Base-by-base conservation (phyloP, 2,113 vertebrate genomes). In the Gambusia affinis region DNA sequence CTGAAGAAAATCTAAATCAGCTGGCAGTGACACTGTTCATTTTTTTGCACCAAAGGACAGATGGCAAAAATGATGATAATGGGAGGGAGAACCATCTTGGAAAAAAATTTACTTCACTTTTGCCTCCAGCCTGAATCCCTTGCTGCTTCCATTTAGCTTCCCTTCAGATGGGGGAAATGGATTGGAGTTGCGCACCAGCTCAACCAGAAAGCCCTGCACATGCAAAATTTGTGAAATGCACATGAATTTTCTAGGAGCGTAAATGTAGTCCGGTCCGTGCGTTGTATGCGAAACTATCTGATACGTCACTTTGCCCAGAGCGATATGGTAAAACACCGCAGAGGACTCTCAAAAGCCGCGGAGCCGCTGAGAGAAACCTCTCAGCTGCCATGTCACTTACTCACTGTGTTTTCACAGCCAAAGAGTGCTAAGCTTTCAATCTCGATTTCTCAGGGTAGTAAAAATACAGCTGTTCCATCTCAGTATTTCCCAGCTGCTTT, bases 301-400 rank as follows among this genome's bases (percentile, higher is more conserved):
- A 12, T 67, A 61, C 84, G 84, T 89, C 78, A 72, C 72, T 84
- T 88, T 84, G 65, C 76, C 72, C 68, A 39, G 8, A 83, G 71
- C 75, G 78, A 89, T 79, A 28, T 31, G 15, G 74, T 67, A 64
- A 75, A 89, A 83, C 68, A 68, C 67, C 39, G 63, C 57, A 70
- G 73, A 84, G 70, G 85, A 76, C 81, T 84, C 78, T 81, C 19
- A 35, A 80, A 54, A 88, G 83, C 83, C 81, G 78, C 69, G 62
- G 78, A 64, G 70, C 73, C 28, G 17, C 37, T 62, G 75, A 85
- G 80, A 87, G 83, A n/a, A 89, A 87, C 80, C 74, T 86, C 70
- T 83, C 64, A 88, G 73, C 82, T 84, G 77, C 67, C 76, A 78
- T 73, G 30, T 89, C 83, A 78, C 80, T 80, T 89, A 73, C 79